Base-by-base conservation (phyloP, 2,113 vertebrate genomes). In the Melospiza melodia region DNA sequence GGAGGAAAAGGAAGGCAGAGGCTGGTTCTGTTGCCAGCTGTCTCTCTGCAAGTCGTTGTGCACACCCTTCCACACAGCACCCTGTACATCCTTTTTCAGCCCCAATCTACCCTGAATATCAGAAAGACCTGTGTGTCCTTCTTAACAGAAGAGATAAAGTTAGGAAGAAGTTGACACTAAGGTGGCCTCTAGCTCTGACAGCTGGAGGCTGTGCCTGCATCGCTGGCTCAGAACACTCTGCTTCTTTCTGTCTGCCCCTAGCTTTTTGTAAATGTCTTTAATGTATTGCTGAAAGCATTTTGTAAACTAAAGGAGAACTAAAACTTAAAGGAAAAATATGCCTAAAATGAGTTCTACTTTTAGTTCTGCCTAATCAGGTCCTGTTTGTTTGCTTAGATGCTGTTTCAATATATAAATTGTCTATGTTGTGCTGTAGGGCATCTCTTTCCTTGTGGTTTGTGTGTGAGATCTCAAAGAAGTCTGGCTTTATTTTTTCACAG, bases 21-120 rank as follows among this genome's bases (percentile, higher is more conserved):
- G 25, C 13, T 85, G 55, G 16, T 41, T 83, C 12, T 59, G 62
- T 37, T 67, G 48, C n/a, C 62, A 59, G 23, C 7, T 57, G 18
- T 48, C 27, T 52, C 24, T 74, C 30, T 31, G 27, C 58, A 2
- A 1, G 9, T 57, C 1, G 0, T 39, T 44, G 44, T 6, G 2
- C 39, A 37, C 3, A 0, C 33, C 16, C 78, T 44, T 76, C 15
- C n/a, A 33, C 31, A 7, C 3, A 41, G 39, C 31, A 33, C 28
- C 35, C 24, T 3, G 6, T 74, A 24, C 15, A 49, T 77, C 28
- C 14, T 72, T 16, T 65, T 84, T 48, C 67, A 89, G 52, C 17
- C 16, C 23, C 28, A 86, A 1, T 25, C 28, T 52, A 15, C 9
- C 27, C 43, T 84, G 49, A 66, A 5, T 49, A 54, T 24, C 63